Evolutionary conservation across 2,113 vertebrate species (phyloP).

Genomic region (Danio rerio): GRCz12tu NC_133179.1:12517001-12517500

Average conservation of each 20-base stretch:
- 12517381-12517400: neutral
- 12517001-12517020: neutral
- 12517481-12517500: slow-evolving; percentile 27
- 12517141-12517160: neutral
- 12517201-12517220: slow-evolving; percentile 10
- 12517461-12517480: slow-evolving; percentile 45
- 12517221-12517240: neutral
- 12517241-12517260: slow-evolving; percentile 55
- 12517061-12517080: slow-evolving; percentile 17
- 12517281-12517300: slow-evolving; percentile 65
- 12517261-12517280: slow-evolving; percentile 59
- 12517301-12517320: slow-evolving; percentile 69
- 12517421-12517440: slow-evolving; percentile 27
- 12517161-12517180: neutral
- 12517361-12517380: slow-evolving; percentile 62
- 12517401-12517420: slow-evolving; percentile 21
- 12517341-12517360: slow-evolving; percentile 55
- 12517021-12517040: neutral
- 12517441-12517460: slow-evolving; percentile 13
- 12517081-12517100: neutral
- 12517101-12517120: neutral
- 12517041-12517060: neutral
- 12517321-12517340: slow-evolving; percentile 58
- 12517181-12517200: neutral
- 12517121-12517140: neutral